Percentiles rank a stretch among this genome's conserved stretches.
Conservation (phyloP, 2,797 vertebrate genomes). For the Eutrigla gurnardus region DNA sequence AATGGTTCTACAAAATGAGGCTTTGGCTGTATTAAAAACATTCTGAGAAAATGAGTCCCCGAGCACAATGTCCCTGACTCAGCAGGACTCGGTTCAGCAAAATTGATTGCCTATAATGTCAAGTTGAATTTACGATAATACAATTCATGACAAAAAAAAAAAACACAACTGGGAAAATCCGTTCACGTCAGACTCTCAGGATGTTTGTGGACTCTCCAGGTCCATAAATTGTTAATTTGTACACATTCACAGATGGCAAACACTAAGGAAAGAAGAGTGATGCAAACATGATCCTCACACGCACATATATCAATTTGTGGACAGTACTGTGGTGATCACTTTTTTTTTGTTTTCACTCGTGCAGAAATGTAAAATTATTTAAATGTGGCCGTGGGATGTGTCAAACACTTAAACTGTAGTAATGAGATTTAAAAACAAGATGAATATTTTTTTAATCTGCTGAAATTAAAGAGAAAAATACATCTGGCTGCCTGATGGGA, state of each 20-base stretch:
- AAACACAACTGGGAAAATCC: constrained; percentile 17
- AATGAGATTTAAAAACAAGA: neutral
- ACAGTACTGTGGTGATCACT: too few relatives aligned
- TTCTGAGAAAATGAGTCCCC: neutral
- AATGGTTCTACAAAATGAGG: neutral
- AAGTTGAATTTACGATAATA: neutral
- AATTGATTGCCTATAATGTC: neutral
- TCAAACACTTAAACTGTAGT: neutral
- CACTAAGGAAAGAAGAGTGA: neutral
- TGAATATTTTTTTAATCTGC: neutral
- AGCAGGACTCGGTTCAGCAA: neutral
- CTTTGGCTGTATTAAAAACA: neutral
- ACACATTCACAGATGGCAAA: neutral
- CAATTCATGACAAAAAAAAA: neutral
- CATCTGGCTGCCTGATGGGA: neutral
- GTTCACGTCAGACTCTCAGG: neutral
- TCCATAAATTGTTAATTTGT: neutral
- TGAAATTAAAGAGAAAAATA: neutral
- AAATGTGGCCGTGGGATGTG: neutral
- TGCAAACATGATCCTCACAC: neutral
- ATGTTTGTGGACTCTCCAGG: neutral
- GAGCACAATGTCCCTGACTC: neutral
- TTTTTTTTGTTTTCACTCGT: too few relatives aligned
- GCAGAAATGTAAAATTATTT: neutral
- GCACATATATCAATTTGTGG: neutral